These are phyloP conservation scores for Choloepus didactylus DNA, from an alignment of 2,797 vertebrate species.

Conservation along the genomic window DNA sequence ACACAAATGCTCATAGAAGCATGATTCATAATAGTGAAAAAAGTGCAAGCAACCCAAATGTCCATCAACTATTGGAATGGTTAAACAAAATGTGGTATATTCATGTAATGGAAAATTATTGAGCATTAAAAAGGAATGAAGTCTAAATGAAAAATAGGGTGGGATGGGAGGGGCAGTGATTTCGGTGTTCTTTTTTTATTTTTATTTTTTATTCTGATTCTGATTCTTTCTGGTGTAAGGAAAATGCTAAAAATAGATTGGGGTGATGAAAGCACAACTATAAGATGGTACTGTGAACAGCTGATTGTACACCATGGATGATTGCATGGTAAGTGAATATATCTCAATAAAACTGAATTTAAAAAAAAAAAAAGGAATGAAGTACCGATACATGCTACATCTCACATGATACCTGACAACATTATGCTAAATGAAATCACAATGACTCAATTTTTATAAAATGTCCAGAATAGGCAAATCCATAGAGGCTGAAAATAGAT, in stretches of 20 bases:
- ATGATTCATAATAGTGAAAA: background rate
- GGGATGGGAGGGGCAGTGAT: too few relatives aligned
- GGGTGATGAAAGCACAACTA: too few relatives aligned
- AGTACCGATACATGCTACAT: background rate
- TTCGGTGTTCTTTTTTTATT: too few relatives aligned
- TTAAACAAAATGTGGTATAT: background rate
- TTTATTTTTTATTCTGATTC: too few relatives aligned
- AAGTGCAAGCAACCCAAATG: background rate
- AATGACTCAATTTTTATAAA: background rate
- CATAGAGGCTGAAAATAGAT: background rate
- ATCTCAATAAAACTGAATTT: too few relatives aligned
- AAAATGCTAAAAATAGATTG: too few relatives aligned
- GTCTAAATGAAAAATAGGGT: too few relatives aligned
- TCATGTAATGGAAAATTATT: background rate
- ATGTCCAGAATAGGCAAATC: constrained; percentile 28
- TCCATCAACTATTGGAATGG: background rate
- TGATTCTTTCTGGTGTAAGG: too few relatives aligned
- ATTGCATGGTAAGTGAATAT: too few relatives aligned
- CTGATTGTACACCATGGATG: too few relatives aligned
- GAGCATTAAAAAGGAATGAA: background rate
- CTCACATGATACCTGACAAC: background rate
- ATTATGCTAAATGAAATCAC: background rate
- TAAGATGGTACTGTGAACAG: too few relatives aligned
- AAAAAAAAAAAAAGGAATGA: background rate
- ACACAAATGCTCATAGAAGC: background rate